phyloP scores from a whole-genome alignment of 2,888 invertebrate species.

The Noctua pronuba region DNA sequence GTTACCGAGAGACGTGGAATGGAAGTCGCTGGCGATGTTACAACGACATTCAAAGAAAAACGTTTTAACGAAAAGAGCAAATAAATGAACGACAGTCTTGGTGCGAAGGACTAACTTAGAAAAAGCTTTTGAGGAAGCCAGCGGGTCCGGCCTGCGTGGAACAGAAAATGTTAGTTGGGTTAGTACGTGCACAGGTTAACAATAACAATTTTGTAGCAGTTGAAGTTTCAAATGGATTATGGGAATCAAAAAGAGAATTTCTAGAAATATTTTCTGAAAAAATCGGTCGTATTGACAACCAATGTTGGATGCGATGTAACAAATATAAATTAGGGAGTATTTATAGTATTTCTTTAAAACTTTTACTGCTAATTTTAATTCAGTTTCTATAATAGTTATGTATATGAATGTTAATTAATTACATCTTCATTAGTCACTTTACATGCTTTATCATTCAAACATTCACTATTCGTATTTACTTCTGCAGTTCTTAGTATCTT shows the following conservation, averaged over 20 bases:
- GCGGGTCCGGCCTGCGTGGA: conserved; percentile 95
- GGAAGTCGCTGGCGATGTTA: conserved; percentile 80
- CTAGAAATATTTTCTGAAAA: not conserved
- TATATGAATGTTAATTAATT: not conserved
- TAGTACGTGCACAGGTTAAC: conserved; percentile 64
- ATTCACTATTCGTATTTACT: not conserved
- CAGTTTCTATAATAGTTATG: not conserved
- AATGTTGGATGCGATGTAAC: not conserved
- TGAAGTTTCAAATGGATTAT: not conserved
- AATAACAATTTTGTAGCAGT: not conserved
- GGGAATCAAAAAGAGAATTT: not conserved
- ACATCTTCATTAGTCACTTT: conserved; percentile 19
- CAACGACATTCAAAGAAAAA: conserved; percentile 83
- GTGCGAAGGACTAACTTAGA: conserved; percentile 92
- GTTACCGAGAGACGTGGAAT: conserved; percentile 81
- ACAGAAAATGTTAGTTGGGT: conserved; percentile 78
- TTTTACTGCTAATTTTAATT: not conserved
- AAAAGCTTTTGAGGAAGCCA: conserved; percentile 98
- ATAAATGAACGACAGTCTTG: conserved; percentile 89
- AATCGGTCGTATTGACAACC: not conserved
- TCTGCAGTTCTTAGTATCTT: not conserved
- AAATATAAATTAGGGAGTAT: not conserved
- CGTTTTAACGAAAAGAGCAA: conserved; percentile 82
- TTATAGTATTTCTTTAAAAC: conserved; percentile 1
- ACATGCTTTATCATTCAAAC: conserved; percentile 1